Evolutionary conservation across 2,888 invertebrate species (phyloP), one percentile per base, ranked within the genome.

Genomic region (Lathronympha strigana): DNA sequence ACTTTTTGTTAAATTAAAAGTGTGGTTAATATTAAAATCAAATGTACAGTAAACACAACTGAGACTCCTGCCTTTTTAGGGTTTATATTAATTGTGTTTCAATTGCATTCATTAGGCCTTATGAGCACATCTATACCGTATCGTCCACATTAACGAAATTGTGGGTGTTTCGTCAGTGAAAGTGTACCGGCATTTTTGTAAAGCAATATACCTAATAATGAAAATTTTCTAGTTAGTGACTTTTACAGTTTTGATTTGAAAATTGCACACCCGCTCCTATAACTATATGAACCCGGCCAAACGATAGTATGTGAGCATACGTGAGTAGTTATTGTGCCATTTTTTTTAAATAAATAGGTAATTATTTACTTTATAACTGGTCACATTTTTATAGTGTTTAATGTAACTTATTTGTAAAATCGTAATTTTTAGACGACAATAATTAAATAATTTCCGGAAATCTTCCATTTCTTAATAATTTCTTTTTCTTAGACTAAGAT

Each of bases 341-440:
- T 57, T 31, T 57, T 31, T 45, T 57, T 21, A 21, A 25, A 54
- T 54, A 54, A 17, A n/a, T 54, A 54, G 23, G 36, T 6, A 21
- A 36, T 36, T 9, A 50, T 28, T n/a, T 2, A 31, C 9, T 13
- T n/a, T 13, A 57, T 31, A 57, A 43, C 4, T 9, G 15, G 13
- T 43, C 11, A 13, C 43, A 9, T n/a, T 1, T 43, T 55, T 57
- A 38, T 63, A 63, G 40, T 28, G 40, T 49, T 33, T 57, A 63
- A 63, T 43, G 40, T 63, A 63, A 57, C 31, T 63, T 63, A 63
- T 63, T 63, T 57, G 57, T 63, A 58, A 21, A 40, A 28, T 55
- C 54, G 17, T 40, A 23, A 23, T 23, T 23, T 47, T 47, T 9
- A 19, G 4, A n/a, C 47, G 19, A 50, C 19, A 19, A 19, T 28